Percentiles rank a stretch among this genome's conserved stretches.
Evolutionary conservation across 2,888 invertebrate species (phyloP).

Genomic region (Heliconius charithonia): DNA sequence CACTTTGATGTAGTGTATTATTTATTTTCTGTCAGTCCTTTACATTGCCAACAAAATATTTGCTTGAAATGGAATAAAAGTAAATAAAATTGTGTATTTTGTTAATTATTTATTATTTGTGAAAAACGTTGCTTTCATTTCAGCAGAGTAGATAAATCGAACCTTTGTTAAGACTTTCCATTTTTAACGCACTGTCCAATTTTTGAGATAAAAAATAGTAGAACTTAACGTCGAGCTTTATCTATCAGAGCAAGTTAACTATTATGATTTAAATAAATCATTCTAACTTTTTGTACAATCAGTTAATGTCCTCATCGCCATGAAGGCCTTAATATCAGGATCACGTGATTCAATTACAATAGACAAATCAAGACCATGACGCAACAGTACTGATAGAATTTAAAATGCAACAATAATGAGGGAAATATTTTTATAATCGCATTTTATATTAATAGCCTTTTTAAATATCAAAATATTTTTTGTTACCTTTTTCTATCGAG

Average conservation of each 20-base stretch:
- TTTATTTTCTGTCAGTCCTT: slow-evolving; percentile 10
- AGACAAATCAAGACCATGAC: too few relatives aligned
- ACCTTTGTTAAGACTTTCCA: too few relatives aligned
- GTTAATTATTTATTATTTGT: neutral
- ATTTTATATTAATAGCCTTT: too few relatives aligned
- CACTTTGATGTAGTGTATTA: slow-evolving; percentile 18
- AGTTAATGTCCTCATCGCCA: neutral
- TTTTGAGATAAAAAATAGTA: neutral
- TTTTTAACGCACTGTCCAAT: too few relatives aligned
- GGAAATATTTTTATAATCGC: too few relatives aligned
- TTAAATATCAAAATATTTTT: too few relatives aligned
- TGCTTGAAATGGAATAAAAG: neutral
- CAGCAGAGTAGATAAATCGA: neutral
- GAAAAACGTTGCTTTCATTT: neutral
- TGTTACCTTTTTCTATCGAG: too few relatives aligned
- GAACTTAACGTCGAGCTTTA: neutral
- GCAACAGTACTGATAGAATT: too few relatives aligned
- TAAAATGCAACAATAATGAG: too few relatives aligned
- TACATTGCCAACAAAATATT: slow-evolving; percentile 9
- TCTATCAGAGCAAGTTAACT: neutral
- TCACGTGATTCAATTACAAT: neutral
- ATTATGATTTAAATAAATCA: neutral
- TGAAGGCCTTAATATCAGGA: neutral
- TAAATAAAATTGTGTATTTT: neutral
- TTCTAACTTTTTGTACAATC: neutral